Base-by-base conservation (phyloP, 2,888 invertebrate genomes). In the Phrixothrix hirtus region DNA sequence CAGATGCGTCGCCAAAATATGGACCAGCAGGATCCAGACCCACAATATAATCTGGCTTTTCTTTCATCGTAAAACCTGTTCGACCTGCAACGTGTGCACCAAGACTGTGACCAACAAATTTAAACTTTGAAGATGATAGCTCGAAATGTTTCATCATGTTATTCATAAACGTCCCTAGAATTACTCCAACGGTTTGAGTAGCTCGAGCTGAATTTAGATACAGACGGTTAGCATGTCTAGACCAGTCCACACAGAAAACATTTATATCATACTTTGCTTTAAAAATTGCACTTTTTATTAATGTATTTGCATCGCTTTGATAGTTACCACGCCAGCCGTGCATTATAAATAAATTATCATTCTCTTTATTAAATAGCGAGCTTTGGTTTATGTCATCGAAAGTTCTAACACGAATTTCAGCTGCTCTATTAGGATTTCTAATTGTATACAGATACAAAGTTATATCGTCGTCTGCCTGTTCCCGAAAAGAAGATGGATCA, bases 41-140 rank as follows among this genome's bases (percentile, higher is more conserved):
- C n/a, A 58, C 45, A 15, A 63, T 61, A 16, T 41, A 45, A 10
- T 42, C 49, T 13, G 60, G 34, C 7, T 36, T 10, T 11, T 58
- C 53, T 25, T 55, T 32, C 7, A 59, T 41, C 9, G 36, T 21
- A 10, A 37, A 45, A 1, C 63, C 58, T 10, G 55, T 46, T 34
- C 51, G 38, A 29, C 58, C 58, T 10, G 45, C 46, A 39, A 62
- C 55, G 30, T 62, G 56, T 1, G 57, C 60, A 5, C 62, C 62
- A 17, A 62, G 55, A 36, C 62, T 62, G 15, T 60, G 60, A 0
- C 51, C 59, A 25, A 17, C 34, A 1, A 59, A 31, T n/a, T 30
- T 30, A 36, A 57, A 49, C 13, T 45, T 29, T 10, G 30, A 25
- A 6, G 46, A 21, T 6, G 12, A 9, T 6, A 59, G 1, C 16